Base-by-base conservation (phyloP, 2,113 vertebrate species). In the Columba janthina region DNA sequence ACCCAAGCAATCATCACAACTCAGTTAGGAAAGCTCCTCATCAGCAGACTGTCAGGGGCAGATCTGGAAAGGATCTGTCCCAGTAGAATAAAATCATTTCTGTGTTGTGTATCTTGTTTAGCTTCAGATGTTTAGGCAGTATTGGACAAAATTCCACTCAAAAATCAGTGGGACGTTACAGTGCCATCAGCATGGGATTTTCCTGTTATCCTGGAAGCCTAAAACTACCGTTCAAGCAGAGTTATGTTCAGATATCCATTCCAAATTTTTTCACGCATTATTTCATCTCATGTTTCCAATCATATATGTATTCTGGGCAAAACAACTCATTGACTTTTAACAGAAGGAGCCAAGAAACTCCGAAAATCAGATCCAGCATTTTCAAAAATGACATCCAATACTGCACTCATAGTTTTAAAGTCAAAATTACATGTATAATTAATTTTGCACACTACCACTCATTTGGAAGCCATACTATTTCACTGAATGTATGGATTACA, bases 191-290 rank as follows among this genome's bases (percentile, higher is more conserved):
- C 67, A 70, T 15, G 61, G 50, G 62, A 70, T 93, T 93, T 90
- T 81, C 70, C 62, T 73, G 22, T 54, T 89, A 51, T 46, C 44
- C 88, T 90, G 46, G n/a, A 20, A 24, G 28, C 18, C 61, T 81
- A 53, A 79, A 96, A 94, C 83, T 88, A 72, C 88, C 50, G 65
- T 69, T 92, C 34, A 36, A 93, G 69, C 0, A 8, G 79, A 92
- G 76, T 32, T 75, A 80, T 54, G 66, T 67, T 89, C 57, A 88
- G 53, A 78, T n/a, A 89, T 12, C 62, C 73, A 29, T 89, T 90
- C 94, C 90, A 96, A 84, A 94, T 94, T 96, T 93, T 93, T 73
- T 89, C 88, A 89, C 4, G 62, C 79, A 8, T 87, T 88, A 92
- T 76, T 96, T 87, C 86, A 58, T 76, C 88, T 86, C 70, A 31